These are phyloP conservation scores for Leucoraja ocellata DNA, from an alignment of 2,797 vertebrate species.

Conservation along the genomic window DNA sequence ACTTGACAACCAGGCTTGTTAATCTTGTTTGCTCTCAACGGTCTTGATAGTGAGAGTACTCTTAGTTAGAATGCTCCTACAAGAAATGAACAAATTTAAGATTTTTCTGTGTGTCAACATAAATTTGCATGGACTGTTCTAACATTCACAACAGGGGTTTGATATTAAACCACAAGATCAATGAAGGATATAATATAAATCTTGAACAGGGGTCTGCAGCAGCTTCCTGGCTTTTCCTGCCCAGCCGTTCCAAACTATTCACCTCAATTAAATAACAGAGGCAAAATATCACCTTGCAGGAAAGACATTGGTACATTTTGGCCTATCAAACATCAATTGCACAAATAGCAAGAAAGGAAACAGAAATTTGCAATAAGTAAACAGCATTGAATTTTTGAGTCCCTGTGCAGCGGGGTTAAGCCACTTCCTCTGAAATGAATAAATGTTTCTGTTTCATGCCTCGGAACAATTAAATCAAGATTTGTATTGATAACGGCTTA, in stretches of 20 bases:
- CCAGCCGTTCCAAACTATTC: not conserved
- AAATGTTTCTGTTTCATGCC: not conserved
- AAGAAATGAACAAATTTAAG: not conserved
- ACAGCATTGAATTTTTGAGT: not conserved
- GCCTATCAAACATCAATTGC: not conserved
- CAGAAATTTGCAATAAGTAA: not conserved
- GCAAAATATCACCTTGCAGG: not conserved
- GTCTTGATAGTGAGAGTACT: not conserved
- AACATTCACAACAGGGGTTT: not conserved
- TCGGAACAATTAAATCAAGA: not conserved
- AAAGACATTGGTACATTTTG: not conserved
- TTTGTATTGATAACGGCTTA: not conserved
- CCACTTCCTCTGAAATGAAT: not conserved
- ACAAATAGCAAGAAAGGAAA: not conserved
- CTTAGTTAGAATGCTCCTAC: not conserved
- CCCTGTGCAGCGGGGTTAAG: not conserved
- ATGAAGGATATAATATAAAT: not conserved
- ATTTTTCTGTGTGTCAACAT: not conserved
- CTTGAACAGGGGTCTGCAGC: not conserved
- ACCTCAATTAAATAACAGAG: not conserved
- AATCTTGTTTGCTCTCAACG: not conserved
- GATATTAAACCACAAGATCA: not conserved
- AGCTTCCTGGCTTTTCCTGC: not conserved
- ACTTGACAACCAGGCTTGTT: constrained; percentile 9
- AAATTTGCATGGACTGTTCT: not conserved